Base-by-base conservation (phyloP, 1,140 invertebrate genomes). In the Bombus turneri region DNA sequence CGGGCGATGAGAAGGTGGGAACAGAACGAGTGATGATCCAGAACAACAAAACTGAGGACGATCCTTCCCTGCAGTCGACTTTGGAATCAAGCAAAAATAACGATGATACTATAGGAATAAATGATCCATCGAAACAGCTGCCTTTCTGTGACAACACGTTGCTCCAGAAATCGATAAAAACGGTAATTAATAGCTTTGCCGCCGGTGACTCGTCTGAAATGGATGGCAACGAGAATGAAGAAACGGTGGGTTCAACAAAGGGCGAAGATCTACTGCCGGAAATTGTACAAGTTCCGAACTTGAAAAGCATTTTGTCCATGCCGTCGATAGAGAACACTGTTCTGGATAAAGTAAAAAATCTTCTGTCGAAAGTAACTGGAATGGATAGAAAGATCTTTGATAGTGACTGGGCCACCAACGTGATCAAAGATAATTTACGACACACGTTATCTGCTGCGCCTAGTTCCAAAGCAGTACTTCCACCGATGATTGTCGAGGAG, bases 151-250 rank as follows among this genome's bases (percentile, higher is more conserved):
- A 91, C 39, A 85, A 83, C 15, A 59, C 64, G 34, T 41, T 91
- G 15, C 71, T 94, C 13, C 64, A 89, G 69, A 91, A 84, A 18
- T 83, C 92, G 43, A 91, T 94, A n/a, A 93, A 90, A 57, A 87
- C 85, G 13, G 86, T 92, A 12, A 88, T 94, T 13, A 94, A 94
- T 64, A 87, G 92, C 39, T 93, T 94, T 18, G 84, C 91, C 0
- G 43, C 80, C 0, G 71, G 83, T 53, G 75, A 89, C 69, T 64
- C 76, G 62, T 18, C 69, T 8, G 68, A 66, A n/a, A 76, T 64
- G 2, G 10, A n/a, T 43, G 69, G 13, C 28, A 43, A 72, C 69
- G 34, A 5, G 22, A 69, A 79, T 9, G 75, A 73, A 10, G 75
- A 88, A 57, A 74, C 86, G 0, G 57, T 89, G 0, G 66, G 66